phyloP scores from a whole-genome alignment of 2,797 vertebrate genomes.

The Benthosema pterotum region DNA sequence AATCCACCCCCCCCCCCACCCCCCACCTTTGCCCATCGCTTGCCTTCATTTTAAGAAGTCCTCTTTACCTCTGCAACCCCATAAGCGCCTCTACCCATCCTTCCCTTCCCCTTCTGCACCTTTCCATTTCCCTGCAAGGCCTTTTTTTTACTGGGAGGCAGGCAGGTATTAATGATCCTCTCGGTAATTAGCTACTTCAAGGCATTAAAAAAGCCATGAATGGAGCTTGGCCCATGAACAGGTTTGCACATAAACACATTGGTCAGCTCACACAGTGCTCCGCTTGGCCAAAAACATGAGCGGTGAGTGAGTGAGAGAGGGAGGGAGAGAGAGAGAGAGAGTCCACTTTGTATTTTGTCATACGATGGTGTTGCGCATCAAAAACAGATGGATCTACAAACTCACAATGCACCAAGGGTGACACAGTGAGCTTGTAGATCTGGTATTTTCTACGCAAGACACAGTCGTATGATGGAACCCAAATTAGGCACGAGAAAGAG shows the following conservation, averaged over 20 bases:
- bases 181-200: constrained; percentile 60
- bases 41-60: constrained; percentile 20
- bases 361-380: too few relatives aligned
- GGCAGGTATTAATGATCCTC: constrained; percentile 54
- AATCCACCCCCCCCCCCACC: constrained; percentile 42
- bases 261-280: constrained; percentile 59
- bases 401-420: too few relatives aligned
- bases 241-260: constrained; percentile 79
- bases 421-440: too few relatives aligned
- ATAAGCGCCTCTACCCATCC: constrained; percentile 13
- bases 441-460: too few relatives aligned
- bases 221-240: constrained; percentile 64
- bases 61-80: constrained; percentile 11
- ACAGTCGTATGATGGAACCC: too few relatives aligned
- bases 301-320: constrained; percentile 46
- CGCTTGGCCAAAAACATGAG: constrained; percentile 36
- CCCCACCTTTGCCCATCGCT: constrained; percentile 28
- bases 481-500: not conserved
- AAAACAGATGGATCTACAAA: too few relatives aligned
- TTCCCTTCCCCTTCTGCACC: constrained; percentile 25
- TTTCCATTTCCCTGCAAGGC: constrained; percentile 38
- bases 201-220: constrained; percentile 52
- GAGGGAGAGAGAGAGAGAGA: constrained; percentile 32
- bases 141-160: constrained; percentile 30
- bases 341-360: too few relatives aligned